Evolutionary conservation across 2,797 vertebrate genomes (phyloP).

Genomic region (Xenentodon cancila): DNA sequence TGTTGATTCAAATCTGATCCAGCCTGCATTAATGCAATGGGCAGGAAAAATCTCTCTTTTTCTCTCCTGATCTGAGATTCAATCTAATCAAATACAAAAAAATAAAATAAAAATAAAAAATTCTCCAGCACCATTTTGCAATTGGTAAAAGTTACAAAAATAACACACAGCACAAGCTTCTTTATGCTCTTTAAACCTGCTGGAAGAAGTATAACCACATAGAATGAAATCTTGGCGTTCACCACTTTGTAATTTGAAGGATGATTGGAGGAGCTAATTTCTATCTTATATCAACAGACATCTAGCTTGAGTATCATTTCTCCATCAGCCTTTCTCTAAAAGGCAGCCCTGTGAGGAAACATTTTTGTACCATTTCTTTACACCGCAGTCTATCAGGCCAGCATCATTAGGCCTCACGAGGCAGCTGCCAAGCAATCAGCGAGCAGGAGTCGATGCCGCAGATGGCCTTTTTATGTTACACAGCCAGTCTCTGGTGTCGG

Average conservation of each 20-base stretch:
- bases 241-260: constrained; percentile 41
- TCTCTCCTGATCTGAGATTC: too few species aligned
- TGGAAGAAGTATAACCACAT: too few species aligned
- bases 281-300: constrained; percentile 63
- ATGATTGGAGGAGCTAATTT: constrained; percentile 61
- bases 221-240: too few species aligned
- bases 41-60: too few species aligned
- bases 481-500: constrained; percentile 62
- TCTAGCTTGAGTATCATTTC: constrained; percentile 21
- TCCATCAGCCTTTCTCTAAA: constrained; percentile 37
- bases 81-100: too few species aligned
- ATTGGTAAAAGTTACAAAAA: too few species aligned
- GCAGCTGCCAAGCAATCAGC: constrained; percentile 67
- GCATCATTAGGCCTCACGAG: constrained; percentile 49
- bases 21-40: too few species aligned
- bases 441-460: constrained; percentile 53
- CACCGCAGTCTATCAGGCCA: constrained; percentile 63
- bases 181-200: too few species aligned
- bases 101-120: too few species aligned
- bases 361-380: constrained; percentile 48
- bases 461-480: constrained; percentile 66
- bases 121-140: too few species aligned
- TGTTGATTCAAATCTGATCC: too few species aligned
- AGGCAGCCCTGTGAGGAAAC: constrained; percentile 2
- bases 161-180: too few species aligned